Percentiles rank a stretch among this genome's conserved stretches.
Evolutionary conservation across 2,797 vertebrate species (phyloP).

Genomic region (Darevskia nairensis): DNA sequence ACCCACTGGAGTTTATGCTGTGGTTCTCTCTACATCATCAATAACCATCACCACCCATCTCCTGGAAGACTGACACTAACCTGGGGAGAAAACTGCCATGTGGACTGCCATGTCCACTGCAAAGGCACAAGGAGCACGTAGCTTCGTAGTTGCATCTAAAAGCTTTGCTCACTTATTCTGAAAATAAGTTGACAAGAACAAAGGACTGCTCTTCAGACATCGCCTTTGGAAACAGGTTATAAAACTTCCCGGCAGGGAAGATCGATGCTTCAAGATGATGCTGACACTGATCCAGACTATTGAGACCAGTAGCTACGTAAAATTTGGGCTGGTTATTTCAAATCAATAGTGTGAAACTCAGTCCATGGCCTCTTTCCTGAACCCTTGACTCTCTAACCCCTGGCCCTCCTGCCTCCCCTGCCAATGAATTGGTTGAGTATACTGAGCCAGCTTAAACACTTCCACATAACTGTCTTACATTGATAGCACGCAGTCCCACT

Average conservation of each 20-base stretch:
- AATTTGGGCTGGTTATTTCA: neutral
- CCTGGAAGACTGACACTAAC: no score
- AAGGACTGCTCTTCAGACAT: conserved; percentile 7
- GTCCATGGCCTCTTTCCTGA: neutral
- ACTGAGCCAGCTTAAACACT: neutral
- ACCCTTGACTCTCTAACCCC: neutral
- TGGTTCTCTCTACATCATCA: neutral
- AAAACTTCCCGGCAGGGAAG: conserved; percentile 37
- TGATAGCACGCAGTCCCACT: no score
- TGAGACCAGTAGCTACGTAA: neutral
- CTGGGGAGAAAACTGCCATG: neutral
- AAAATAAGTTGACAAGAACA: conserved; percentile 10
- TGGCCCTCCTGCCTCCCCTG: no score
- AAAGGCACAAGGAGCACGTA: neutral
- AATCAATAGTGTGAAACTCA: neutral
- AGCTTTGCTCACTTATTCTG: neutral
- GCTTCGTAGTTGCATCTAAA: neutral
- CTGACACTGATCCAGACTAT: conserved; percentile 31
- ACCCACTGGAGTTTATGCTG: neutral
- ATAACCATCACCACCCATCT: no score
- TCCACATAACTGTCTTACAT: neutral
- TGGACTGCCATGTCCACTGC: no score
- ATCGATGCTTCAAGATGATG: conserved; percentile 50
- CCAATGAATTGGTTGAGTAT: neutral
- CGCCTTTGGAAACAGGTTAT: neutral